These are phyloP conservation scores for Hestina assimilis DNA, from an alignment of 1,140 invertebrate species.

Conservation along the genomic window DNA sequence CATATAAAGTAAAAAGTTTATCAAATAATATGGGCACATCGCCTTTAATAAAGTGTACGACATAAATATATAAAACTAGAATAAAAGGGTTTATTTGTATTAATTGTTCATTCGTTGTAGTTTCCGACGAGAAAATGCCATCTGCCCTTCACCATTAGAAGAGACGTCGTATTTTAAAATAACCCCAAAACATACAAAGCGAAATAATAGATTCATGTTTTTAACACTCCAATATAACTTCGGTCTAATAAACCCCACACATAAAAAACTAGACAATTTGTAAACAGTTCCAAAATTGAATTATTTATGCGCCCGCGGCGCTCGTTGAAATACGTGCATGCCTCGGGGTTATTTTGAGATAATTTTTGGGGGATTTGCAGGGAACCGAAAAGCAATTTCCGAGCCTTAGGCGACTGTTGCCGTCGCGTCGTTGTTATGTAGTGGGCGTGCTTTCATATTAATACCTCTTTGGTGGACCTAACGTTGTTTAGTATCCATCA, in stretches of 20 bases:
- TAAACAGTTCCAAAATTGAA: constrained; percentile 37
- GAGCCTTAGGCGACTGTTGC: constrained; percentile 36
- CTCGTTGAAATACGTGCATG: constrained; percentile 23
- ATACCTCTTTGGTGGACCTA: constrained; percentile 38
- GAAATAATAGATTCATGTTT: background rate
- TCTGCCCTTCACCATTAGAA: too few species aligned
- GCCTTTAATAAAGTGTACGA: too few species aligned
- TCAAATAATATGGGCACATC: too few species aligned
- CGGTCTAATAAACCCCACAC: background rate
- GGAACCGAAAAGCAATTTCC: constrained; percentile 43
- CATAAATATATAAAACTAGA: too few species aligned
- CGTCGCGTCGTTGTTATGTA: constrained; percentile 28
- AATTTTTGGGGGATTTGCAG: constrained; percentile 36
- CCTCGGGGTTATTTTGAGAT: constrained; percentile 27
- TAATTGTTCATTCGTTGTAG: too few species aligned
- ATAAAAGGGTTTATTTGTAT: too few species aligned
- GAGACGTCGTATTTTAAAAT: too few species aligned
- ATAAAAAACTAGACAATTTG: constrained; percentile 29
- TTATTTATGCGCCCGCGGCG: constrained; percentile 33
- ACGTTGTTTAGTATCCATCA: constrained; percentile 30
- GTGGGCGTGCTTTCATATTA: constrained; percentile 35
- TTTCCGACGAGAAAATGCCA: too few species aligned
- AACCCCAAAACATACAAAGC: background rate
- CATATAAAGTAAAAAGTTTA: too few species aligned
- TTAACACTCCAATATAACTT: background rate